Percentiles rank a stretch among this genome's conserved stretches.
phyloP scores from a whole-genome alignment of 2,797 vertebrate species.

The Orientallactaga sibirica region DNA sequence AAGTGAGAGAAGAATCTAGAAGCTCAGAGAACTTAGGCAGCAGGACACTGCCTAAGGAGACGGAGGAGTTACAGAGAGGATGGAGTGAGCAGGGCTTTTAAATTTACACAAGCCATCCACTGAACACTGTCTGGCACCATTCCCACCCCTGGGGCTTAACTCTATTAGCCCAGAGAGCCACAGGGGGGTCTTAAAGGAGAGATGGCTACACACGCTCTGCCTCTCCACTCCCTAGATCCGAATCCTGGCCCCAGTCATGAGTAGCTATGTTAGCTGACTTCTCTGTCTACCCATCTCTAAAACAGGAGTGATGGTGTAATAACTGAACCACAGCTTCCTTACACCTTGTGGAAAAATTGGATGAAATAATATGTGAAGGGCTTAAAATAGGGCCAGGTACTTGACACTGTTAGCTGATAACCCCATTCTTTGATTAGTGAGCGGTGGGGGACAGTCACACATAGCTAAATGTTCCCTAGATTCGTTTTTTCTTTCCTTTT shows the following conservation, averaged over 20 bases:
- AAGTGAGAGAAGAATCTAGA: neutral
- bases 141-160: neutral
- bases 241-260: neutral
- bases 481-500: too few species aligned
- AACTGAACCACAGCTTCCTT: neutral
- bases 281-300: neutral
- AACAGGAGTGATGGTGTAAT: too few species aligned
- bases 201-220: too few species aligned
- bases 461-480: neutral
- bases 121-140: accelerated
- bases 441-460: neutral
- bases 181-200: neutral
- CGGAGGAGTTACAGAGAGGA: too few species aligned
- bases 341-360: neutral
- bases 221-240: neutral
- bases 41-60: neutral
- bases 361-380: neutral
- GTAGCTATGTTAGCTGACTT: neutral
- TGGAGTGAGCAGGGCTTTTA: neutral
- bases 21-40: too few species aligned
- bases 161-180: neutral
- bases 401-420: accelerated
- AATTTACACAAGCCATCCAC: neutral
- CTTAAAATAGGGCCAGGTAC: neutral
- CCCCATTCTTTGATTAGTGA: neutral